Conservation (phyloP, 2,113 vertebrate genomes). For the Caranx ignobilis region DNA sequence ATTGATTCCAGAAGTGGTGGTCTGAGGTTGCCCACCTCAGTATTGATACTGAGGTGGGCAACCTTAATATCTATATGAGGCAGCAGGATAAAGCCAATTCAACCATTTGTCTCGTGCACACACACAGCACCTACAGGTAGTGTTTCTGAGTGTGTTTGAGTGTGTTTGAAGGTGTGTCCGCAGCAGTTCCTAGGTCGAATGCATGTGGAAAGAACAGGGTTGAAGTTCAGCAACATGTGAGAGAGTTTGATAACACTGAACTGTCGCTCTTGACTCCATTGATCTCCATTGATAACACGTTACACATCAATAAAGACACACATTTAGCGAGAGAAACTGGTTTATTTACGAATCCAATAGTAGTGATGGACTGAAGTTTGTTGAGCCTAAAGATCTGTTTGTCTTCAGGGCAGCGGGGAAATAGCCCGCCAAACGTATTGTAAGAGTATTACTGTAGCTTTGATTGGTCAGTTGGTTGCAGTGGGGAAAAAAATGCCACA, state of each 20-base stretch:
- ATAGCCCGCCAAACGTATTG: no score
- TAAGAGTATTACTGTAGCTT: no score
- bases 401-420: neutral
- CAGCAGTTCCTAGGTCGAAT: constrained; percentile 1
- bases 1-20: no score
- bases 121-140: no score
- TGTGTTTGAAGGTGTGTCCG: constrained; percentile 37
- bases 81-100: no score
- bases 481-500: no score
- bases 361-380: neutral
- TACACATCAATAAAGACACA: neutral
- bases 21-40: no score
- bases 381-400: neutral
- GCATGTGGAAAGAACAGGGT: constrained; percentile 21
- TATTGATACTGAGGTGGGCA: no score
- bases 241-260: constrained; percentile 14
- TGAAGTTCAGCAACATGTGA: constrained; percentile 45
- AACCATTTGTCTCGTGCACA: no score
- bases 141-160: neutral
- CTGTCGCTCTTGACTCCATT: neutral
- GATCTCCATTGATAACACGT: no score
- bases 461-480: no score
- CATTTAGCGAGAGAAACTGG: neutral
- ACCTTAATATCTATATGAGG: no score
- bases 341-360: constrained; percentile 3